phyloP scores from a whole-genome alignment of 2,888 invertebrate genomes.

The Neoscelio sp. region DNA sequence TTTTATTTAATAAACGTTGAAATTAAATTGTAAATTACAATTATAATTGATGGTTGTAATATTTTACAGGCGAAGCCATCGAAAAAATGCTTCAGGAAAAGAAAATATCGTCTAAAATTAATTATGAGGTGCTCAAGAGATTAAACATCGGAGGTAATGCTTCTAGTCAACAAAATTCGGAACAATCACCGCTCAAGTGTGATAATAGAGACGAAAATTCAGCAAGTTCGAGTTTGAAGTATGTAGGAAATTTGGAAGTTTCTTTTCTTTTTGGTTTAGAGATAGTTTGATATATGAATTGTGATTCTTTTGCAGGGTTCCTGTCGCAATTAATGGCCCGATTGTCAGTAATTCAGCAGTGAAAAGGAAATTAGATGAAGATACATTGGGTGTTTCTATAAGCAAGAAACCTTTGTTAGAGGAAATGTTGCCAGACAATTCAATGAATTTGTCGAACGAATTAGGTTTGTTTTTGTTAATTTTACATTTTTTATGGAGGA shows the following conservation, averaged over 20 bases:
- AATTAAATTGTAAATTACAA: background rate
- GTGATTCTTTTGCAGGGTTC: no score
- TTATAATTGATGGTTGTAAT: slow-evolving; percentile 15
- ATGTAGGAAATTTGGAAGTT: background rate
- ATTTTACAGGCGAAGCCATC: slow-evolving; percentile 92
- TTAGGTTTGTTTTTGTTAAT: slow-evolving; percentile 36
- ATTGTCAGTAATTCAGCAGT: background rate
- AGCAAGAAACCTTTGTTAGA: slow-evolving; percentile 19
- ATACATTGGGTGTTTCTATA: slow-evolving; percentile 21
- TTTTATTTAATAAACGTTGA: slow-evolving; percentile 18
- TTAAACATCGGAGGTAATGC: slow-evolving; percentile 84
- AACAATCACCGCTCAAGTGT: slow-evolving; percentile 1
- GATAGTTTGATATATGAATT: no score
- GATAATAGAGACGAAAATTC: slow-evolving; percentile 16
- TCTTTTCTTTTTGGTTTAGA: background rate
- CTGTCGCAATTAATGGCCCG: slow-evolving; percentile 14
- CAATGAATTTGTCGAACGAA: slow-evolving; percentile 41
- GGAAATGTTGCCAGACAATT: slow-evolving; percentile 4
- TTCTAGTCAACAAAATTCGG: slow-evolving; percentile 52
- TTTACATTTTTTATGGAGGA: no score
- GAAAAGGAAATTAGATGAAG: slow-evolving; percentile 50
- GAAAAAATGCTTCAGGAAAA: slow-evolving; percentile 98
- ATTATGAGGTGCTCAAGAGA: slow-evolving; percentile 97
- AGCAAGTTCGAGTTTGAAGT: slow-evolving; percentile 28
- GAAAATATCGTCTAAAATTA: slow-evolving; percentile 97